Conservation (phyloP, 37 sponge, comb jelly and placozoan genomes). For the Cliona cf. orientalis region DNA sequence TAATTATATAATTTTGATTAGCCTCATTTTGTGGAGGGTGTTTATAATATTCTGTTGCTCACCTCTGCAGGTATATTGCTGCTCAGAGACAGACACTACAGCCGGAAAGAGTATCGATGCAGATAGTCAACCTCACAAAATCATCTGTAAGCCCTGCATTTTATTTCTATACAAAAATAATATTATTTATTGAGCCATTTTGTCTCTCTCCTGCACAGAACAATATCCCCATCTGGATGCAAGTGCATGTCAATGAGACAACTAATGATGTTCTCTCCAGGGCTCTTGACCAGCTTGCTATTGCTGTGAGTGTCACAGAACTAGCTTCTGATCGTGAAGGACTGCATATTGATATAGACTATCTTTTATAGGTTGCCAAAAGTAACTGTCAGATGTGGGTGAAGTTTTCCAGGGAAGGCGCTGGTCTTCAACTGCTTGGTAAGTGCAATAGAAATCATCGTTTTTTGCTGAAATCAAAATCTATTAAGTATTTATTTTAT, state of each 20-base stretch:
- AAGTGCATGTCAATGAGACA: slow-evolving; percentile 32
- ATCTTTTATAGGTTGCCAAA: slow-evolving; percentile 23
- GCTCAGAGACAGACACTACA: slow-evolving; percentile 20
- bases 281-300: slow-evolving; percentile 43
- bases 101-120: slow-evolving; percentile 7
- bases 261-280: slow-evolving; percentile 33
- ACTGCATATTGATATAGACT: not conserved
- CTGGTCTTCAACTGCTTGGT: slow-evolving; percentile 42
- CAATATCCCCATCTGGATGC: slow-evolving; percentile 18
- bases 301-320: slow-evolving; percentile 41
- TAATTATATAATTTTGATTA: not conserved
- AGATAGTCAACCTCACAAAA: slow-evolving; percentile 48
- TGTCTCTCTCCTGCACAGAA: slow-evolving; percentile 20
- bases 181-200: not conserved
- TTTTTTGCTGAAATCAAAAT: not conserved
- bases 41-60: not conserved
- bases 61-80: slow-evolving; percentile 7
- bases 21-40: not conserved
- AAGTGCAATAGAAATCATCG: not conserved
- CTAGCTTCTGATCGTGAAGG: not conserved
- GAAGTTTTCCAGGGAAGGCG: slow-evolving; percentile 60
- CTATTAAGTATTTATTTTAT: not conserved
- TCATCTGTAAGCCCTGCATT: slow-evolving; percentile 30
- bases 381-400: slow-evolving; percentile 68
- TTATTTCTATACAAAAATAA: not conserved